phyloP scores from a whole-genome alignment of 1,140 invertebrate species.

The Bombus vancouverensis region DNA sequence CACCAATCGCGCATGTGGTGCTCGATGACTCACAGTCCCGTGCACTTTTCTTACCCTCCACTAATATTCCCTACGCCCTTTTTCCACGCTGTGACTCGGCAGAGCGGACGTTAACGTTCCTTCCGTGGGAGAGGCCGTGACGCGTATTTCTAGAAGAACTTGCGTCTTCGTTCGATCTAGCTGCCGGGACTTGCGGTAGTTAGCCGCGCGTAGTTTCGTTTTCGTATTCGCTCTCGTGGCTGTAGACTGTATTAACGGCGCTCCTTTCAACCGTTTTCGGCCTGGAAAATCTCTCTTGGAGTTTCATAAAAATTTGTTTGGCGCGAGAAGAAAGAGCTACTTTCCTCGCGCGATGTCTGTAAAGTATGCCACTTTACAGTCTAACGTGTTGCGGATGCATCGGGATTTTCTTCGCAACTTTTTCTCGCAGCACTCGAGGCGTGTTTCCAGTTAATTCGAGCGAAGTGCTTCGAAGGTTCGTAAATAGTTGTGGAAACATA shows the following conservation, averaged over 20 bases:
- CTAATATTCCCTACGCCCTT: constrained; percentile 47
- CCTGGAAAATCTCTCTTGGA: background rate
- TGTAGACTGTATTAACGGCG: background rate
- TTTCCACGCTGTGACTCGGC: constrained; percentile 47
- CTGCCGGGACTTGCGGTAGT: background rate
- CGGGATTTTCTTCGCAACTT: constrained; percentile 56
- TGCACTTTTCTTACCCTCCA: constrained; percentile 58
- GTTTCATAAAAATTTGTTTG: constrained; percentile 21
- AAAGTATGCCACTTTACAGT: constrained; percentile 10
- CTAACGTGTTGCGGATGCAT: constrained; percentile 28
- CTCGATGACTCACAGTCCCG: constrained; percentile 52
- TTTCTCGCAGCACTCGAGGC: constrained; percentile 55
- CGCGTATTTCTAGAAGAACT: constrained; percentile 30
- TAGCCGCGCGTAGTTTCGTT: background rate
- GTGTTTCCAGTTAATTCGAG: constrained; percentile 66
- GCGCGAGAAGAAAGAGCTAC: constrained; percentile 6
- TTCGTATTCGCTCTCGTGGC: background rate
- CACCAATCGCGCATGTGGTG: constrained; percentile 45
- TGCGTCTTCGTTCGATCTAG: constrained; percentile 24
- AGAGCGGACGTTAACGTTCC: constrained; percentile 35
- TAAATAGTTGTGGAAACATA: constrained; percentile 66
- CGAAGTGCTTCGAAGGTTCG: constrained; percentile 66
- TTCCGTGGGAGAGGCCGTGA: constrained; percentile 39
- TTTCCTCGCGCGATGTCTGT: background rate
- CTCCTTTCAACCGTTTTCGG: background rate